Base-by-base conservation (phyloP, 92 coral and sea anemone genomes). In the Porites divaricata region DNA sequence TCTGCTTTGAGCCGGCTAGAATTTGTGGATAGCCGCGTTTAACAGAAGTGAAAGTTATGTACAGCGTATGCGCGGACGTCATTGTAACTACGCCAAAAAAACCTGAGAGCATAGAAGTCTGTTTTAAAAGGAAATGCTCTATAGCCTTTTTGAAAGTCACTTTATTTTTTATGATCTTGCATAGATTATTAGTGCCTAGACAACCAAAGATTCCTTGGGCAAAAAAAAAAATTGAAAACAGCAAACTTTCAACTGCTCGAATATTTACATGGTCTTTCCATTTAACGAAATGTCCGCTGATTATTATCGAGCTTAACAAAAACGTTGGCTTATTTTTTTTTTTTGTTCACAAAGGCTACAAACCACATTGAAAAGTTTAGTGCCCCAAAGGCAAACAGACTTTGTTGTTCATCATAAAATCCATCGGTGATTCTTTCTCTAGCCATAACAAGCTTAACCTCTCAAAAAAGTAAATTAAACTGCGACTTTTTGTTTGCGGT, bases 341-440 rank as follows among this genome's bases (percentile, higher is more conserved):
- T 56, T 9, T 20, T 11, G 25, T 51, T 25, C 76, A 56, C 16
- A 4, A 13, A 17, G 67, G 76, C 67, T 54, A 56, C 68, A 80
- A 54, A 56, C 84, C 84, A 57, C 76, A 70, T 14, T 26, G 51
- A 49, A 48, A 53, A 4, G n/a, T 53, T n/a, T 16, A 54, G 63
- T 80, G 41, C 49, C 17, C 75, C 51, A 2, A 10, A 56, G 65
- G 26, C 85, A 80, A 80, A 80, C 76, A 69, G 54, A 19, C 28
- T 49, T 24, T 20, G 57, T 57, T 20, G 70, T 57, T 10, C 57
- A 54, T 56, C 19, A 54, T n/a, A n/a, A 28, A 22, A 52, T 19
- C 21, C 3, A 21, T 67, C 81, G 45, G 45, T 35, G 45, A 79
- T 41, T 78, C 71, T 49, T 50, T 45, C 72, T 50, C 2, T 50